Conservation (phyloP, 2,113 vertebrate species). For the Trachemys scripta region DNA sequence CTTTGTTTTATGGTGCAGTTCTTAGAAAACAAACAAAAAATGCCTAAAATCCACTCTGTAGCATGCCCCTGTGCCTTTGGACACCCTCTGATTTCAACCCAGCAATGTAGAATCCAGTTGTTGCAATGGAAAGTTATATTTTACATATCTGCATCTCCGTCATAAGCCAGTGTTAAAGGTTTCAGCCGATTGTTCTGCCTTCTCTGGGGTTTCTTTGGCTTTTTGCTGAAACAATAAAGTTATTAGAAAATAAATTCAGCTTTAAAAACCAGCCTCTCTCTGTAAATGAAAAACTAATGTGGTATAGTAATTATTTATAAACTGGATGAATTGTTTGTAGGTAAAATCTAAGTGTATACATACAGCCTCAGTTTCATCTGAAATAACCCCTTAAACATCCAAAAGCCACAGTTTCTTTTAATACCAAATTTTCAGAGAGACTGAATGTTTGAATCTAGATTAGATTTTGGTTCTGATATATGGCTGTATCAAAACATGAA, state of each 20-base stretch:
- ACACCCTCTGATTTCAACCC: conserved; percentile 49
- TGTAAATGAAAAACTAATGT: background rate
- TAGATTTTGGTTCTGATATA: background rate
- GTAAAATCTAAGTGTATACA: background rate
- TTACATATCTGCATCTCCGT: conserved; percentile 98
- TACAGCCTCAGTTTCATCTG: background rate
- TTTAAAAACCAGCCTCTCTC: background rate
- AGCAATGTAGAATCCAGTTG: conserved; percentile 54
- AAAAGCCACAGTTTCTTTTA: background rate
- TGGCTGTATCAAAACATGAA: background rate
- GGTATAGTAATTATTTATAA: background rate
- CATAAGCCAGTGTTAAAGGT: conserved; percentile 97
- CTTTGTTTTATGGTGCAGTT: conserved; percentile 51
- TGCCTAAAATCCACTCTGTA: conserved; percentile 61
- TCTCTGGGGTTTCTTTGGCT: conserved; percentile 98
- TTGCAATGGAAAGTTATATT: background rate
- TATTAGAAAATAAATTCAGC: conserved; percentile 18
- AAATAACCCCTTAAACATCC: background rate
- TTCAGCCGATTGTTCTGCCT: conserved; percentile 97
- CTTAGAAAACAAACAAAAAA: conserved; percentile 43
- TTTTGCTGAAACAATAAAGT: conserved; percentile 88
- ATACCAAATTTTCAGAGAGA: background rate
- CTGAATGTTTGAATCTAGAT: background rate
- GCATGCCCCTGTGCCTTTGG: conserved; percentile 63
- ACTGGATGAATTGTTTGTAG: background rate